Base-by-base conservation (phyloP, 2,888 invertebrate species). In the Acronicta alni region DNA sequence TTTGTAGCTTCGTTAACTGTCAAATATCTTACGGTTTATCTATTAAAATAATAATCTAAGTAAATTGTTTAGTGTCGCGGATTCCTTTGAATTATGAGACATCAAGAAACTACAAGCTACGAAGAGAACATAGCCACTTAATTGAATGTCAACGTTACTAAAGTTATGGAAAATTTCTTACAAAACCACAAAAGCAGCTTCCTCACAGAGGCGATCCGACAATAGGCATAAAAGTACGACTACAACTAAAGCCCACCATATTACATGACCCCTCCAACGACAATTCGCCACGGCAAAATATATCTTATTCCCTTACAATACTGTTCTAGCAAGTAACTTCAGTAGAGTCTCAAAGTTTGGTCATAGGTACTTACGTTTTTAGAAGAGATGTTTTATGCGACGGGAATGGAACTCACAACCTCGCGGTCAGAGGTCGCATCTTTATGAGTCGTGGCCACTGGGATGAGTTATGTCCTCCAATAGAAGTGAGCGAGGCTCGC, bases 381-480 rank as follows among this genome's bases (percentile, higher is more conserved):
- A 57, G 46, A 39, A 54, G n/a, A 43, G 55, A 53, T 75, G 68
- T 67, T 81, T 81, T 80, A 84, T 79, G 77, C 49, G 79, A 74
- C 71, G 54, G 55, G 72, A 72, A 65, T 55, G 60, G 61, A 73
- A 75, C 74, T 62, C 63, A 60, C 76, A 73, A 79, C 80, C 77
- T 74, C 46, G 63, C 65, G 82, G 82, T 81, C 80, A 82, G 54
- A 84, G 85, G 82, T 82, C 75, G 61, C 61, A 67, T 73, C 75
- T 84, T 85, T 84, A 84, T 75, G 82, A 81, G 75, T 63, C 72
- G 72, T 71, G 80, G 73, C 75, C 70, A 66, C 64, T 67, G 55
- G 43, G 59, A 75, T 80, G 79, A 80, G 66, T 67, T 79, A 81
- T 61, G 48, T 52, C 49, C 52, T 20, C 32, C 45, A 52, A 62